A percentile compares a stretch with the other conserved stretches of the same genome.
Conservation (phyloP, 2,113 vertebrate genomes). For the Polypterus bichir region DNA sequence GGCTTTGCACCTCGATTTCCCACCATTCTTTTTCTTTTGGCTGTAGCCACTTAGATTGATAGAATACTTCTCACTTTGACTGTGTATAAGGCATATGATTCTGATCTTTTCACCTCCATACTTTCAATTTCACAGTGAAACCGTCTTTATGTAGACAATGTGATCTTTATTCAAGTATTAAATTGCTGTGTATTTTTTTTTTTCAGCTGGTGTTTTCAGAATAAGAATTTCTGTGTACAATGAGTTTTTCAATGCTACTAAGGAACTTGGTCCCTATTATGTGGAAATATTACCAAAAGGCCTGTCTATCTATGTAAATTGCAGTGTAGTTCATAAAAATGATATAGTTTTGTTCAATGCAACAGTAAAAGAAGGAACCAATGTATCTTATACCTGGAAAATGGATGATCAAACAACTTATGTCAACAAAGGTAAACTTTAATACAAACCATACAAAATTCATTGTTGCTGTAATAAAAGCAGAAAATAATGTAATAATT, state of each 20-base stretch:
- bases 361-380: conserved; percentile 2
- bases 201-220: conserved; percentile 23
- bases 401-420: not conserved
- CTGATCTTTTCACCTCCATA: no score
- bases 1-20: no score
- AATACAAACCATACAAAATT: not conserved
- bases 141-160: not conserved
- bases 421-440: conserved; percentile 6
- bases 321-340: conserved; percentile 23
- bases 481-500: not conserved
- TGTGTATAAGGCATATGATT: no score
- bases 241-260: conserved; percentile 10
- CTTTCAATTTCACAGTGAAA: no score
- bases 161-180: not conserved
- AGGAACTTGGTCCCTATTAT: conserved; percentile 29
- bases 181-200: not conserved
- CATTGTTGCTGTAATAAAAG: no score
- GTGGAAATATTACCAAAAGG: conserved; percentile 12
- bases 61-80: no score
- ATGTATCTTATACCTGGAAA: conserved; percentile 15
- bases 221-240: conserved; percentile 16
- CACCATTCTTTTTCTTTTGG: no score
- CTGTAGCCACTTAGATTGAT: no score
- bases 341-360: conserved; percentile 18
- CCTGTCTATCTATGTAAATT: conserved; percentile 23